Conservation (phyloP, 2,888 invertebrate genomes). For the Tetheella fluctuosa region DNA sequence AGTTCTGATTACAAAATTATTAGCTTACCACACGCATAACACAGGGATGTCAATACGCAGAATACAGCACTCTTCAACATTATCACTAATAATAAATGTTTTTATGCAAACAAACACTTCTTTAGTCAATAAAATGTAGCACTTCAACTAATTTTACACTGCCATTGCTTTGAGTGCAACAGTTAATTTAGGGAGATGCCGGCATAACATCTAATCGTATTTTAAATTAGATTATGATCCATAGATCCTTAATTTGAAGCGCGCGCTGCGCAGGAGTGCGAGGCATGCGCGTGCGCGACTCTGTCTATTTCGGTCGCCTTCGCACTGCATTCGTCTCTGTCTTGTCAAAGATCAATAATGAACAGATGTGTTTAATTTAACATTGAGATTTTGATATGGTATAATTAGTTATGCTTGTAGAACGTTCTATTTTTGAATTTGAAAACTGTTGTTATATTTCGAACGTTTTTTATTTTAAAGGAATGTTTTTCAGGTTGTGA, state of each 20-base stretch:
- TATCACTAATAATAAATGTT: slow-evolving; percentile 34
- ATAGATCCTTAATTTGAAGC: slow-evolving; percentile 56
- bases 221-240: slow-evolving; percentile 50
- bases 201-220: slow-evolving; percentile 9
- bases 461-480: no score
- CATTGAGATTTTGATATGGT: no score
- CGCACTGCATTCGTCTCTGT: slow-evolving; percentile 66
- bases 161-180: not conserved
- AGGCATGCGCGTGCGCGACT: slow-evolving; percentile 55
- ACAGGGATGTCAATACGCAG: slow-evolving; percentile 43
- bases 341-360: slow-evolving; percentile 60
- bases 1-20: slow-evolving; percentile 16
- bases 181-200: not conserved
- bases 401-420: no score
- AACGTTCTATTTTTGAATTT: no score
- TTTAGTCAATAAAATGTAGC: slow-evolving; percentile 16
- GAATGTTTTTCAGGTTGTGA: no score
- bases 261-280: slow-evolving; percentile 65
- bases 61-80: slow-evolving; percentile 43
- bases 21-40: slow-evolving; percentile 45
- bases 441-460: no score
- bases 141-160: slow-evolving; percentile 11
- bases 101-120: slow-evolving; percentile 30
- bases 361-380: not conserved
- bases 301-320: slow-evolving; percentile 75